Conservation (phyloP, 2,113 vertebrate species). For the Setophaga coronata region DNA sequence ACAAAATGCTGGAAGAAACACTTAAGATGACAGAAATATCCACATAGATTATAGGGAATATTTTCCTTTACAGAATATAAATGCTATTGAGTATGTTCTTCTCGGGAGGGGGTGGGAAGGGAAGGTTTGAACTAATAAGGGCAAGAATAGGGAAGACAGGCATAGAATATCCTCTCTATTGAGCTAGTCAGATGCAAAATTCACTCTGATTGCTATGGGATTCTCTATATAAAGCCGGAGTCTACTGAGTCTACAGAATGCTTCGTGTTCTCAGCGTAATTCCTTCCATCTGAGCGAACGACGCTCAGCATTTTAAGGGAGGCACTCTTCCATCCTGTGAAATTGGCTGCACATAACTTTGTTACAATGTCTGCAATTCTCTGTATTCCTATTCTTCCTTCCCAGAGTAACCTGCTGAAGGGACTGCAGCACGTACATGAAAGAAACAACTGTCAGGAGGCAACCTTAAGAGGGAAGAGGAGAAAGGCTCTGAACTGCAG, state of each 20-base stretch:
- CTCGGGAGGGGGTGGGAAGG: rapidly evolving
- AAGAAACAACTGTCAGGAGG: background rate
- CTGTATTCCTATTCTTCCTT: background rate
- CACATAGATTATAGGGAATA: background rate
- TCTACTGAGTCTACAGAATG: background rate
- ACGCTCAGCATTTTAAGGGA: background rate
- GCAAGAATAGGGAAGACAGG: background rate
- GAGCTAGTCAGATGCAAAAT: background rate
- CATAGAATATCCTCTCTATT: background rate
- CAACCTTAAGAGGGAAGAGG: background rate
- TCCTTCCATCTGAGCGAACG: background rate
- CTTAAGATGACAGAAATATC: background rate
- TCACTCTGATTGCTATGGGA: background rate
- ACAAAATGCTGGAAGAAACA: background rate
- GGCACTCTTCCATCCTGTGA: background rate
- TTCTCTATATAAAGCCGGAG: background rate
- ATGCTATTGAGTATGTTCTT: background rate
- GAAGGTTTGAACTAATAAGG: background rate
- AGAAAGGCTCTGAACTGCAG: background rate
- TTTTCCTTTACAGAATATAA: background rate
- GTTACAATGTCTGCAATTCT: background rate
- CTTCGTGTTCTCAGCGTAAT: background rate
- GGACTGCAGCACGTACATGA: background rate
- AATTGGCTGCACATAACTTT: background rate
- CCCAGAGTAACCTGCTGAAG: background rate